Evolutionary conservation across 2,113 vertebrate species (phyloP).

Genomic region (Propithecus coquereli): DNA sequence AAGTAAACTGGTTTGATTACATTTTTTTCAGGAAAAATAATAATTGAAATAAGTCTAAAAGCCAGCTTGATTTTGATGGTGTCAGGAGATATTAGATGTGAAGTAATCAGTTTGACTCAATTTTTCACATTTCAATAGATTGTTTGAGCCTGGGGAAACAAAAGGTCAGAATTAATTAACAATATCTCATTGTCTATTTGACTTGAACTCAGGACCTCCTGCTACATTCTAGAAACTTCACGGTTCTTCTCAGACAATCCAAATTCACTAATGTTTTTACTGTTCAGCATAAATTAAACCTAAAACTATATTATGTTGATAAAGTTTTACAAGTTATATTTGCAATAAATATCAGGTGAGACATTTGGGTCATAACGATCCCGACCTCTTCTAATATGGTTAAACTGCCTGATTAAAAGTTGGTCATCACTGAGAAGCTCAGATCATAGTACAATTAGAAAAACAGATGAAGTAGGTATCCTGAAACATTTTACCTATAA

Average conservation of each 20-base stretch:
- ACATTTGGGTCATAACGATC: constrained; percentile 56
- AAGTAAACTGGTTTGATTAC: neutral
- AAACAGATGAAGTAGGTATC: neutral
- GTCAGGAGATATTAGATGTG: neutral
- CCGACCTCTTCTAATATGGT: constrained; percentile 42
- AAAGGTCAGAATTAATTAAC: neutral
- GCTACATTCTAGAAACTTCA: neutral
- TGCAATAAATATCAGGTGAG: constrained; percentile 46
- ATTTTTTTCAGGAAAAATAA: neutral
- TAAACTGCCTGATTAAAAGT: constrained; percentile 58
- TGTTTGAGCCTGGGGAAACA: neutral
- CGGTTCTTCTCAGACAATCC: constrained; percentile 26
- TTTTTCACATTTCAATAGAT: neutral
- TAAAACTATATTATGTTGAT: constrained; percentile 64
- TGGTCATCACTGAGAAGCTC: neutral
- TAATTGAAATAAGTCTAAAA: neutral
- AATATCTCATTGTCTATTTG: neutral
- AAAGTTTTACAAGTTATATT: constrained; percentile 65
- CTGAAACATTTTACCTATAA: neutral
- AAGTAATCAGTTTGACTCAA: neutral
- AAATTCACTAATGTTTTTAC: constrained; percentile 70
- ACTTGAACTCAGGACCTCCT: neutral
- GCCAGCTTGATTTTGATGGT: neutral
- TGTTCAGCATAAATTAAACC: constrained; percentile 66
- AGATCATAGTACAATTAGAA: neutral